These are phyloP conservation scores for Neosalanx taihuensis DNA, from an alignment of 2,797 vertebrate genomes.

Conservation along the genomic window DNA sequence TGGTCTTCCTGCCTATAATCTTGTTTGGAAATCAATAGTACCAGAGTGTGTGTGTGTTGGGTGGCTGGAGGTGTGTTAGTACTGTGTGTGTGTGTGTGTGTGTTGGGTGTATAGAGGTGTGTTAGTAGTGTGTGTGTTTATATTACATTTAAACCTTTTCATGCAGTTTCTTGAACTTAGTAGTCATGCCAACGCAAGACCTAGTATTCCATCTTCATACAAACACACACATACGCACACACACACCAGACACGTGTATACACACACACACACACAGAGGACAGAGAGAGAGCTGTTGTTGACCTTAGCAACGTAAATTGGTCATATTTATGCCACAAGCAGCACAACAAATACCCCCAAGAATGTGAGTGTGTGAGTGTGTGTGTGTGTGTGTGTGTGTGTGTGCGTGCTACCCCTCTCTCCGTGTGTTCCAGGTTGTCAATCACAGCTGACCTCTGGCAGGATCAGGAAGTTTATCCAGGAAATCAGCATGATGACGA, in stretches of 20 bases:
- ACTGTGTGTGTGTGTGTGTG: constrained; percentile 10
- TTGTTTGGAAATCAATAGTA: no score
- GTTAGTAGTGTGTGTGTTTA: constrained; percentile 10
- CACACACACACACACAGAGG: no score
- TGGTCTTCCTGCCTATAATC: no score
- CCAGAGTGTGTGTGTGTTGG: constrained; percentile 19
- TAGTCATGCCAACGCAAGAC: neutral
- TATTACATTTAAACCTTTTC: neutral
- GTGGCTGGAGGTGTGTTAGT: no score
- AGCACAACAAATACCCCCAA: no score
- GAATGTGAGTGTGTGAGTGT: neutral
- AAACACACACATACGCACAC: no score
- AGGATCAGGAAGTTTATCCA: neutral
- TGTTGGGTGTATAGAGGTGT: neutral
- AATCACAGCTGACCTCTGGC: neutral
- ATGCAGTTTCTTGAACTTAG: no score
- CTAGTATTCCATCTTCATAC: neutral
- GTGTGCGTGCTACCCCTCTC: neutral
- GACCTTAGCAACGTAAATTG: no score
- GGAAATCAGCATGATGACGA: neutral
- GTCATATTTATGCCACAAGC: no score
- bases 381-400: constrained; percentile 9
- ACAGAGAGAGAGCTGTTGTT: no score
- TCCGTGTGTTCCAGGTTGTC: neutral
- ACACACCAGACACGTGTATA: no score